Percentiles rank a stretch among this genome's conserved stretches.
phyloP scores from a whole-genome alignment of 92 coral and sea anemone genomes.

The Blastomussa wellsi region DNA sequence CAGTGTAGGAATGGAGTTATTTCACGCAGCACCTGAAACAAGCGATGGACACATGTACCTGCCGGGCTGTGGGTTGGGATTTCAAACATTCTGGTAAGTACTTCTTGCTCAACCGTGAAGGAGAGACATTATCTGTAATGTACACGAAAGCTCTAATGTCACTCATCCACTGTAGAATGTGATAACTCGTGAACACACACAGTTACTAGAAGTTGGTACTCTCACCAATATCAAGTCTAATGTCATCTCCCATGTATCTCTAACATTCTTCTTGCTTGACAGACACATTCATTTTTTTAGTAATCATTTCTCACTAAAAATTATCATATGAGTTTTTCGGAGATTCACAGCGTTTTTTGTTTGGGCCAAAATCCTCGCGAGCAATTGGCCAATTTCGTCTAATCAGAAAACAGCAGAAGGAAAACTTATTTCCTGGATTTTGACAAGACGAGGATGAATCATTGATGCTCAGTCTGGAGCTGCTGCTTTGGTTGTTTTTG shows the following conservation, averaged over 20 bases:
- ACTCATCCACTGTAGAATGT: background rate
- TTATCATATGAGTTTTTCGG: background rate
- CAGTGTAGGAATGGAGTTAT: conserved; percentile 85
- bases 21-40: conserved; percentile 47
- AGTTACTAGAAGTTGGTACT: no score
- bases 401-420: no score
- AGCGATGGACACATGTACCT: conserved; percentile 81
- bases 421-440: no score
- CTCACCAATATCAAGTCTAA: background rate
- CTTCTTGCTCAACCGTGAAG: background rate
- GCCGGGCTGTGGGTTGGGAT: conserved; percentile 75
- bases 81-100: conserved; percentile 74
- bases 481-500: no score
- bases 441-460: no score
- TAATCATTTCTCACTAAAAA: background rate
- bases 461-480: no score
- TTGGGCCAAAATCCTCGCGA: background rate
- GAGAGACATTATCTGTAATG: background rate
- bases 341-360: background rate
- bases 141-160: background rate
- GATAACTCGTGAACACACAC: background rate
- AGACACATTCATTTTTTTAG: background rate
- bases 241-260: background rate
- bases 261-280: background rate
- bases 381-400: background rate